These are phyloP conservation scores for Cyclina sinensis DNA, from an alignment of 1,140 invertebrate genomes.

Conservation along the genomic window DNA sequence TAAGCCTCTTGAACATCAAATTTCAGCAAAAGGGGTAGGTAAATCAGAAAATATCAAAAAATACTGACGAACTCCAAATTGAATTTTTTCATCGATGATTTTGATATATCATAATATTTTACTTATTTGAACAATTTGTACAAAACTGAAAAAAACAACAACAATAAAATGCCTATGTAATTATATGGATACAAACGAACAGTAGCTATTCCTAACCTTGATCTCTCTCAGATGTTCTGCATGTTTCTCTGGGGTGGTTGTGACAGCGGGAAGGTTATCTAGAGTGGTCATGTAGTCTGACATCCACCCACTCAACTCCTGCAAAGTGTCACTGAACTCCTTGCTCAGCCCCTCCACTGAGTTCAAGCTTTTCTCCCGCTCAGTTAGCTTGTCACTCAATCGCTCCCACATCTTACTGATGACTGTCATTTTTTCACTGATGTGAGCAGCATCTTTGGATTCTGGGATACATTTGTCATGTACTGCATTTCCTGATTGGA, in stretches of 20 bases:
- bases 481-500: slow-evolving; percentile 93
- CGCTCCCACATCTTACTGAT: slow-evolving; percentile 88
- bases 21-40: no score
- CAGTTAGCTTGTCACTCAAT: slow-evolving; percentile 79
- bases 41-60: no score
- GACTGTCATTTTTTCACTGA: slow-evolving; percentile 88
- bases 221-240: slow-evolving; percentile 91
- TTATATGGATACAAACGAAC: no score
- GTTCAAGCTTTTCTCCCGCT: slow-evolving; percentile 80
- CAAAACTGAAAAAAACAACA: no score
- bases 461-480: slow-evolving; percentile 91
- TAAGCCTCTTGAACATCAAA: no score
- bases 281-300: slow-evolving; percentile 92
- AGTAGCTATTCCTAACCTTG: slow-evolving; percentile 82
- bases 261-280: slow-evolving; percentile 88
- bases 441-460: slow-evolving; percentile 92
- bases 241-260: slow-evolving; percentile 90
- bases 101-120: no score
- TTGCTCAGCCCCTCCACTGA: slow-evolving; percentile 88
- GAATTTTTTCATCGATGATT: no score
- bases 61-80: no score
- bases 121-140: no score
- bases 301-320: slow-evolving; percentile 92
- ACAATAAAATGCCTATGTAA: no score
- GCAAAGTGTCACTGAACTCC: slow-evolving; percentile 95